Base-by-base conservation (phyloP, 2,797 vertebrate species). In the Neopelma chrysocephalum region DNA sequence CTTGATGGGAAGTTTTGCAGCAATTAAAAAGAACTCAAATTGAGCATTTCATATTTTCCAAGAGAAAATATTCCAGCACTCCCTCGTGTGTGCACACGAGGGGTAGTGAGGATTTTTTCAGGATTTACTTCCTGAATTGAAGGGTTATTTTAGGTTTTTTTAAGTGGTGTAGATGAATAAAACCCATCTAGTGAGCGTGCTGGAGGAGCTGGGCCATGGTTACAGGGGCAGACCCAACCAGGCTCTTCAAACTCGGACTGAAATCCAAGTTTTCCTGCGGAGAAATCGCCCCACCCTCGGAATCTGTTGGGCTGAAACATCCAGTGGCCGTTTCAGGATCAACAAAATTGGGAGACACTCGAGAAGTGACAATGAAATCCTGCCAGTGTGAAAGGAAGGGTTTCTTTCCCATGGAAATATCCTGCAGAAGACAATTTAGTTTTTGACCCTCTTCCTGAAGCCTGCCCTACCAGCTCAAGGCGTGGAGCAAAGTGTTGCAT, bases 141-240 rank as follows among this genome's bases (percentile, higher is more conserved):
- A 86, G 10, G 34, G 13, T 4, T 6, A 42, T 43, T 60, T 3
- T 7, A 26, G 11, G 43, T 48, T 69, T 12, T 15, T 86, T 66
- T 20, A 40, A 56, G 13, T 22, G 29, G 7, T 69, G 8, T 16
- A 65, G 91, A 78, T 32, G 9, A 79, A 42, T 23, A 27, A 85
- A 87, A 48, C 29, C 10, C 40, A 3, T 8, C 1, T 0, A 16
- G 13, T 23, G 40, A 85, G 26, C 12, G 34, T 0, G 1, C 19
- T 60, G 71, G 50, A 65, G 21, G 20, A 51, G 25, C 13, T 36
- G 29, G 62, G 45, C 70, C 1, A 0, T 36, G 34, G 18, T 51
- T 5, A 5, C 5, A 1, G 3, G 38, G 65, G 34, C 23, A 77
- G 45, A 62, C 40, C 62, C 4, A 2, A 5, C 22, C 45, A 50